Evolutionary conservation across 2,888 invertebrate species (phyloP).

Genomic region (Catocala nupta): DNA sequence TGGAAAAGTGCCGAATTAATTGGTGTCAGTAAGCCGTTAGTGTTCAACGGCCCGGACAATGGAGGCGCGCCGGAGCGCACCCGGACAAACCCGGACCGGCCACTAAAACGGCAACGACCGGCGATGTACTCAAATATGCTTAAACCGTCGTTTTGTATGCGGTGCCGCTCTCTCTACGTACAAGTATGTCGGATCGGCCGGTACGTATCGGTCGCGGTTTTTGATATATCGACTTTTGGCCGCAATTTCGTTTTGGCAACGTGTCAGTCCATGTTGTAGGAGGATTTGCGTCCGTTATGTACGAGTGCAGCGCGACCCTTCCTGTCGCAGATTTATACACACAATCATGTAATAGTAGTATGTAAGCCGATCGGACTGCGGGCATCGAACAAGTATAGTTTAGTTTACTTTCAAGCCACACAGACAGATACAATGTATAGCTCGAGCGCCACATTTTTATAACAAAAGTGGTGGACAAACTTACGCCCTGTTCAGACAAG

Average conservation of each 20-base stretch:
- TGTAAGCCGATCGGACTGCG: no score
- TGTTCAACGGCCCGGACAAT: constrained; percentile 31
- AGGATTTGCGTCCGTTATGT: constrained; percentile 20
- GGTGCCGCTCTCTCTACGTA: constrained; percentile 10
- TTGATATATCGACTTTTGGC: constrained; percentile 44
- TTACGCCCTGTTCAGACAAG: no score
- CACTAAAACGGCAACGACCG: constrained; percentile 13
- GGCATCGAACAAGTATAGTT: no score
- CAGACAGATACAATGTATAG: no score
- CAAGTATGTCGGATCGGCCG: not conserved
- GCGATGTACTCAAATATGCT: constrained; percentile 35
- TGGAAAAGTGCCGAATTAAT: constrained; percentile 48
- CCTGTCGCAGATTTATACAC: not conserved
- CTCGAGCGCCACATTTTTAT: no score
- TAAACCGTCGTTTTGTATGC: constrained; percentile 45
- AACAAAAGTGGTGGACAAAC: no score
- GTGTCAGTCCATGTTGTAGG: constrained; percentile 40
- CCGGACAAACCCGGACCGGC: constrained; percentile 13
- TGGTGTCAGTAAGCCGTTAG: constrained; percentile 24
- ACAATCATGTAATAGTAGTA: not conserved
- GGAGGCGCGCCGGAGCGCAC: constrained; percentile 5
- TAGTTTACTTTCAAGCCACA: no score
- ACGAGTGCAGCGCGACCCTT: not conserved
- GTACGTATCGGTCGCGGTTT: constrained; percentile 28
- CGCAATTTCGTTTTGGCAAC: constrained; percentile 52